These are phyloP conservation scores for Callyntrura sp. DNA, from an alignment of 2,888 invertebrate genomes.

Conservation along the genomic window DNA sequence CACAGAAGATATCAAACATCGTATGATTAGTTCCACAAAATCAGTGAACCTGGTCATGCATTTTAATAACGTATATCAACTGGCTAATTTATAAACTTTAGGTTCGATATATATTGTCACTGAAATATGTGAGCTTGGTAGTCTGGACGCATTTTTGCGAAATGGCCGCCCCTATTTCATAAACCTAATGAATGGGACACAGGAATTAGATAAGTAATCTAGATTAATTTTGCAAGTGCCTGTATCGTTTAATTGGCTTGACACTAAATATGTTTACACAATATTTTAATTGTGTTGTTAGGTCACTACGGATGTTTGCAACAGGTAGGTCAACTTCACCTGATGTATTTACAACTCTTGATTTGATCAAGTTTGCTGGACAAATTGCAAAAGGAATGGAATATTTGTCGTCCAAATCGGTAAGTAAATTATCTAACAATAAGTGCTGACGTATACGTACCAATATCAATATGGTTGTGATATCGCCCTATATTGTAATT, in stretches of 20 bases:
- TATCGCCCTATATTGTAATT: too few relatives aligned
- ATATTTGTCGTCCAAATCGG: slow-evolving; percentile 77
- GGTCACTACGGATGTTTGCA: too few relatives aligned
- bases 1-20: slow-evolving; percentile 53
- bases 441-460: too few relatives aligned
- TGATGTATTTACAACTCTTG: slow-evolving; percentile 63
- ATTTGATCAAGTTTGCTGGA: too few relatives aligned
- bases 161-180: slow-evolving; percentile 43
- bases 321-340: too few relatives aligned
- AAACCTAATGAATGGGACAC: slow-evolving; percentile 57
- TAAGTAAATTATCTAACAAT: too few relatives aligned
- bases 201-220: slow-evolving; percentile 54
- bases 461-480: too few relatives aligned
- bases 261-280: not conserved
- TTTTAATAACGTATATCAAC: not conserved
- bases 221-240: too few relatives aligned
- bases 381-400: slow-evolving; percentile 81
- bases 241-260: too few relatives aligned
- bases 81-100: not conserved
- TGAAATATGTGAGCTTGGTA: slow-evolving; percentile 70
- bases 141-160: slow-evolving; percentile 54
- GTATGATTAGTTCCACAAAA: too few relatives aligned
- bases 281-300: too few relatives aligned
- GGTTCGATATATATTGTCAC: slow-evolving; percentile 66
- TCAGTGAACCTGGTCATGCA: too few relatives aligned